Percentiles rank a stretch among this genome's conserved stretches.
phyloP scores from a whole-genome alignment of 2,888 invertebrate genomes.

The Drosophila helvetica region DNA sequence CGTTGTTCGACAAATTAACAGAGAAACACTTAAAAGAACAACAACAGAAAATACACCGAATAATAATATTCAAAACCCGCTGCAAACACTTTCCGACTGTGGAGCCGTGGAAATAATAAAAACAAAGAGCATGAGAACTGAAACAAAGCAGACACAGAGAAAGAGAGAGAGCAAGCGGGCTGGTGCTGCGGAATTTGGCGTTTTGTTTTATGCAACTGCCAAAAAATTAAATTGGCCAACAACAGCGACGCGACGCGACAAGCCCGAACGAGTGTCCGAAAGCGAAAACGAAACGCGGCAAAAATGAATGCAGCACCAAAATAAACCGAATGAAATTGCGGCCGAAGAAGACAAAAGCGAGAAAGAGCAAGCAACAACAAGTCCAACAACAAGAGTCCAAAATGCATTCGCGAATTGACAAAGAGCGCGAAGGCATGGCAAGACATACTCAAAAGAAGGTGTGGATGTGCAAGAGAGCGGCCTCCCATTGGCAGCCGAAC shows the following conservation, averaged over 20 bases:
- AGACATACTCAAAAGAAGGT: background rate
- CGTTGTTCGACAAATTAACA: conserved; percentile 34
- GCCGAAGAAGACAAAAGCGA: conserved; percentile 45
- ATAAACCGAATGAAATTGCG: conserved; percentile 60
- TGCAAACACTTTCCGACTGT: conserved; percentile 26
- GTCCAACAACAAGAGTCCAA: conserved; percentile 36
- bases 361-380: conserved; percentile 35
- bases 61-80: conserved; percentile 16
- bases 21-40: conserved; percentile 28
- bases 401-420: conserved; percentile 66
- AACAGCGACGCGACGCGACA: conserved; percentile 30
- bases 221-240: conserved; percentile 58
- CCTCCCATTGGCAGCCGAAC: background rate
- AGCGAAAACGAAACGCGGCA: conserved; percentile 60
- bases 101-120: conserved; percentile 13
- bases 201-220: conserved; percentile 72
- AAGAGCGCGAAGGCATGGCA: conserved; percentile 3
- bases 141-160: background rate
- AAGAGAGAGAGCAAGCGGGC: conserved; percentile 11
- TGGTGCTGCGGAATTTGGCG: conserved; percentile 50
- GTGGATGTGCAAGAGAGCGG: background rate
- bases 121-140: conserved; percentile 17
- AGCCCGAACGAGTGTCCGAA: conserved; percentile 39
- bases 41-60: conserved; percentile 11
- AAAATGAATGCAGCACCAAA: conserved; percentile 75